Evolutionary conservation across 2,797 vertebrate genomes (phyloP).

Genomic region (Crypturellus tataupa): DNA sequence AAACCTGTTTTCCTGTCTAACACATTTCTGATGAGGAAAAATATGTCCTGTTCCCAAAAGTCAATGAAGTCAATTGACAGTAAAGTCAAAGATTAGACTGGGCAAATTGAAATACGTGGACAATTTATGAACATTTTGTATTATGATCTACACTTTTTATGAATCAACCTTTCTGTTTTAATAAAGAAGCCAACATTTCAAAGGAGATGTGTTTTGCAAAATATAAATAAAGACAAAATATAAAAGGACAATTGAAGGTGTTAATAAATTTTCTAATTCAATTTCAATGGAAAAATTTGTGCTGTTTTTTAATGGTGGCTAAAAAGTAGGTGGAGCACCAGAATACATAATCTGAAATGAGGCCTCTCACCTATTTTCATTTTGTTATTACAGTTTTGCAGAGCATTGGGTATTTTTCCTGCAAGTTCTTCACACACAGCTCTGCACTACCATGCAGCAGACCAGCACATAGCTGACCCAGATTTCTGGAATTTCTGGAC

Average conservation of each 20-base stretch:
- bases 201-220: neutral
- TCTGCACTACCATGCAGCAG: neutral
- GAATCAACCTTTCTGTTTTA: neutral
- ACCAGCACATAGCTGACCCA: neutral
- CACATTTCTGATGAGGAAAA: neutral
- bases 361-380: neutral
- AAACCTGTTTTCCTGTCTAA: neutral
- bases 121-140: neutral
- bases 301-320: neutral
- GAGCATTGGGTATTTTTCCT: neutral
- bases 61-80: neutral
- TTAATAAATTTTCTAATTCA: neutral
- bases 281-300: neutral
- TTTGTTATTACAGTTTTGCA: neutral
- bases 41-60: neutral
- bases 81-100: neutral
- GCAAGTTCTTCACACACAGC: neutral
- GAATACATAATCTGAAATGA: neutral
- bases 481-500: neutral
- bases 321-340: neutral
- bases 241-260: neutral
- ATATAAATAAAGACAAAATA: neutral
- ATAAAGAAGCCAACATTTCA: neutral
- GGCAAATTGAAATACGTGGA: neutral
- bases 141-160: neutral